phyloP scores from a whole-genome alignment of 2,888 invertebrate genomes.

The Sinhomidia bicolor region DNA sequence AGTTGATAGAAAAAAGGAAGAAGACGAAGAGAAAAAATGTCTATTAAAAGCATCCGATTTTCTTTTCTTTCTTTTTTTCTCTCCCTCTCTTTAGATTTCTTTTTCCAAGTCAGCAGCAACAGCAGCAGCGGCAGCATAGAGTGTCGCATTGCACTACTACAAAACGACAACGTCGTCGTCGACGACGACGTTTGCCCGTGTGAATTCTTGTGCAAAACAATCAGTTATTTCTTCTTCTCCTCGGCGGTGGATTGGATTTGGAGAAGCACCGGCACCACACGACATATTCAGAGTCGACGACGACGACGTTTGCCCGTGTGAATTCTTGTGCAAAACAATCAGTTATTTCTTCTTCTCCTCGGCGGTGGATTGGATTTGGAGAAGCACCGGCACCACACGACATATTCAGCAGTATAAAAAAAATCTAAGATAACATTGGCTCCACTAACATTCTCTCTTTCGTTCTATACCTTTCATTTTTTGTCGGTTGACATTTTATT shows the following conservation, averaged over 20 bases:
- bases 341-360: too few species aligned
- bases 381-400: too few species aligned
- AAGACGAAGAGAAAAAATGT: slow-evolving; percentile 29
- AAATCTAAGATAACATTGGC: slow-evolving; percentile 25
- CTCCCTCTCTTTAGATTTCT: background rate
- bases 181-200: slow-evolving; percentile 25
- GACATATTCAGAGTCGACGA: too few species aligned
- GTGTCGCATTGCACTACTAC: slow-evolving; percentile 55
- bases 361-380: too few species aligned
- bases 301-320: background rate
- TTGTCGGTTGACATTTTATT: slow-evolving; percentile 59
- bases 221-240: too few species aligned
- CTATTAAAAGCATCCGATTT: slow-evolving; percentile 60
- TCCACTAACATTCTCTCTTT: background rate
- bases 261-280: too few species aligned
- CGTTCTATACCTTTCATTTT: background rate
- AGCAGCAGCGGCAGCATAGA: background rate
- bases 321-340: slow-evolving; percentile 17
- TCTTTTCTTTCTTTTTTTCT: background rate
- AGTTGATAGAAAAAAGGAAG: background rate
- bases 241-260: too few species aligned
- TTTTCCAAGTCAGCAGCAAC: background rate
- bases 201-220: slow-evolving; percentile 22
- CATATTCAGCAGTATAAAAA: too few species aligned
- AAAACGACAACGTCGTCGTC: too few species aligned